Conservation (phyloP, 2,888 invertebrate species). For the Drosophila siamana region DNA sequence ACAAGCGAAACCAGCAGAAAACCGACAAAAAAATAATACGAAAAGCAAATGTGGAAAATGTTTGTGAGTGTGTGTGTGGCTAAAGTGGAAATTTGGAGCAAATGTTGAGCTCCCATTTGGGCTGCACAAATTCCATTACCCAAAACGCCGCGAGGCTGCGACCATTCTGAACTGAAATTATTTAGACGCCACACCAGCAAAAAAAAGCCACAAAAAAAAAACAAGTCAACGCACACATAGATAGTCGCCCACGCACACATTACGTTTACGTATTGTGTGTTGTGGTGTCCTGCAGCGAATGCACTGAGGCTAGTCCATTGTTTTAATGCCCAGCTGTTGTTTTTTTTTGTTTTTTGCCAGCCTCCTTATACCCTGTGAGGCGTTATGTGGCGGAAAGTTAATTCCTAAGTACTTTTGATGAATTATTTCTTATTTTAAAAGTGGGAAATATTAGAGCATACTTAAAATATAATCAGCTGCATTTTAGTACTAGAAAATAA, state of each 20-base stretch:
- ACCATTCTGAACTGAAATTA: slow-evolving; percentile 56
- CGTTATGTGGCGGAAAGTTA: not conserved
- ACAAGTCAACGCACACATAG: slow-evolving; percentile 21
- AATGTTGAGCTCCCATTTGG: slow-evolving; percentile 36
- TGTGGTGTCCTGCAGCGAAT: slow-evolving; percentile 48
- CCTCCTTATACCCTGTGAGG: slow-evolving; percentile 27
- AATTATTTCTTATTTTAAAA: not conserved
- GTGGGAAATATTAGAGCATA: too few species aligned
- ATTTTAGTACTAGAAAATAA: too few species aligned
- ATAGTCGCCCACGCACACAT: slow-evolving; percentile 10
- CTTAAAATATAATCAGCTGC: too few species aligned
- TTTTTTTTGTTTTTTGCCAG: slow-evolving; percentile 14
- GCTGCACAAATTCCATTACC: slow-evolving; percentile 48
- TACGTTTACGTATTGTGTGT: slow-evolving; percentile 17
- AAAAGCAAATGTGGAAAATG: slow-evolving; percentile 50
- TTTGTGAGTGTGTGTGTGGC: too few species aligned
- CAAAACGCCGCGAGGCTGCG: slow-evolving; percentile 37
- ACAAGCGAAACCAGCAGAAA: not conserved
- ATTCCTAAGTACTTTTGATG: not conserved
- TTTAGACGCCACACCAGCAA: slow-evolving; percentile 48
- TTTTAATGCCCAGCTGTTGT: slow-evolving; percentile 53
- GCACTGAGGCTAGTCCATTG: slow-evolving; percentile 63
- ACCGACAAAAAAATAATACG: slow-evolving; percentile 3
- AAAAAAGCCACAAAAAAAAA: too few species aligned
- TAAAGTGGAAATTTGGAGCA: slow-evolving; percentile 32